Evolutionary conservation across 2,113 vertebrate species (phyloP).

Genomic region (Amia ocellicauda): DNA sequence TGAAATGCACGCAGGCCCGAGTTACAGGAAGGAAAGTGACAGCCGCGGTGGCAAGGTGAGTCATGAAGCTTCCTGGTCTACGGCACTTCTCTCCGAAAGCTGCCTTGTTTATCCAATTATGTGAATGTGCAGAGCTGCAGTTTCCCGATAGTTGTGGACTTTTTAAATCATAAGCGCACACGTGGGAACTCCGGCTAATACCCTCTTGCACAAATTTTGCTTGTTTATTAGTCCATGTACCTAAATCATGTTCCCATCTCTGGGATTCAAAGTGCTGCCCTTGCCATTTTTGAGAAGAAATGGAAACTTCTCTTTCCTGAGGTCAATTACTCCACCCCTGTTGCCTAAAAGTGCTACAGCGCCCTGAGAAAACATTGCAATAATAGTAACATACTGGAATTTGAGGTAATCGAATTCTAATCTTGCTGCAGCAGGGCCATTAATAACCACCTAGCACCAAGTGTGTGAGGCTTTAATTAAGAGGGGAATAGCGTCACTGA

Average conservation of each 20-base stretch:
- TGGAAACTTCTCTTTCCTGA: constrained; percentile 12
- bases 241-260: constrained; percentile 42
- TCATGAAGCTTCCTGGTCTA: background rate
- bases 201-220: constrained; percentile 17
- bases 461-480: constrained; percentile 22
- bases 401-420: constrained; percentile 17
- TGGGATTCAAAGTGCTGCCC: constrained; percentile 48
- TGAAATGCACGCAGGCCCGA: background rate
- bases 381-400: constrained; percentile 13
- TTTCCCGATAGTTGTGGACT: constrained; percentile 37
- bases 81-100: background rate
- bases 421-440: background rate
- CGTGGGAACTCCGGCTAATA: background rate
- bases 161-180: constrained; percentile 21
- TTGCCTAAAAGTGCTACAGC: constrained; percentile 6
- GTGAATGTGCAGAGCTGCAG: constrained; percentile 40
- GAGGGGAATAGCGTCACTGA: constrained; percentile 12
- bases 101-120: constrained; percentile 38
- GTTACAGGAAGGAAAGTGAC: background rate
- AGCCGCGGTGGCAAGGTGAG: constrained; percentile 7
- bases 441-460: constrained; percentile 1
- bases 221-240: constrained; percentile 21
- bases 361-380: constrained; percentile 7
- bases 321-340: constrained; percentile 17
- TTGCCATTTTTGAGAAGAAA: constrained; percentile 33